A percentile compares a stretch with the other conserved stretches of the same genome.
Evolutionary conservation across 1,140 invertebrate genomes (phyloP).

Genomic region (Bombus picipes): DNA sequence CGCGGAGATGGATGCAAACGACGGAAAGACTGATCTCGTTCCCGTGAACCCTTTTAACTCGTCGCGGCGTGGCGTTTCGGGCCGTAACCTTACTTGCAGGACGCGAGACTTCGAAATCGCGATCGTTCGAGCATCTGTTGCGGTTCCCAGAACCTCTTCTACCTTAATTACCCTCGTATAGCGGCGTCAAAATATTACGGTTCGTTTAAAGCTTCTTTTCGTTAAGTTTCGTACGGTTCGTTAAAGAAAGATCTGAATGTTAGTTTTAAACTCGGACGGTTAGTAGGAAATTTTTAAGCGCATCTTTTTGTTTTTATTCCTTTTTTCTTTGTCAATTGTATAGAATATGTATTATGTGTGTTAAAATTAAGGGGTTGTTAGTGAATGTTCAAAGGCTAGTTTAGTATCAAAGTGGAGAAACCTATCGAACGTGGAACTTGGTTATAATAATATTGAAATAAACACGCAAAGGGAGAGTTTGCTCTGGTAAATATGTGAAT

Average conservation of each 20-base stretch:
- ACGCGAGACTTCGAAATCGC: conserved; percentile 47
- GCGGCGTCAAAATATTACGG: conserved; percentile 46
- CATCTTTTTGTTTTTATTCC: neutral
- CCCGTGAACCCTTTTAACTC: neutral
- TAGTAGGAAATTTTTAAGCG: neutral
- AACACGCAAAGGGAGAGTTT: neutral
- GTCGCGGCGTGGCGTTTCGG: neutral
- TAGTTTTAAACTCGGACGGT: conserved; percentile 47
- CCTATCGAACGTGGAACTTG: neutral
- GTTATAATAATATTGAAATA: neutral
- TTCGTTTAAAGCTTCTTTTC: conserved; percentile 42
- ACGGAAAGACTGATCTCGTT: conserved; percentile 31
- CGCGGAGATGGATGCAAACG: conserved; percentile 50
- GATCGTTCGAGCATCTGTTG: conserved; percentile 65
- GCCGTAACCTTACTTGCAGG: neutral
- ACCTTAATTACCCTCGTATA: conserved; percentile 67
- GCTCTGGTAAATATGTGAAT: neutral
- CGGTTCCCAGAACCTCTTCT: conserved; percentile 60
- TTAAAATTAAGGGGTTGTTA: neutral
- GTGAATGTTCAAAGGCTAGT: neutral
- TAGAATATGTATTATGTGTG: neutral
- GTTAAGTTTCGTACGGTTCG: too few relatives aligned
- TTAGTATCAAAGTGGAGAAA: neutral
- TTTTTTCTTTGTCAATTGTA: neutral
- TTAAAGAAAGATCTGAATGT: conserved; percentile 1